These are phyloP conservation scores for Bursaphelenchus okinawaensis DNA, from an alignment of 2,888 invertebrate genomes.

Conservation along the genomic window DNA sequence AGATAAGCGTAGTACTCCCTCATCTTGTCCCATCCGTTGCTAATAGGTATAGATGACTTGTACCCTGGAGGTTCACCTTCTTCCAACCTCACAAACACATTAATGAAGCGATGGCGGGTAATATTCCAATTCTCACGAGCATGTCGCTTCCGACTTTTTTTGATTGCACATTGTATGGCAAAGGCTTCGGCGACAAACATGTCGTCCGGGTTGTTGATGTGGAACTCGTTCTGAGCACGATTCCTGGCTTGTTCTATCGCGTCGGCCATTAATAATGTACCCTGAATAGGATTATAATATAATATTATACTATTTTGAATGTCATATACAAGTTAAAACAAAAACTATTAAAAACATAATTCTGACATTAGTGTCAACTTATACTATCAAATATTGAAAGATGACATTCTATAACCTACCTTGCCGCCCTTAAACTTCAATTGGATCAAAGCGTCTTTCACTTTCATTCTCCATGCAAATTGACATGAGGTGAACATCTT, in stretches of 20 bases:
- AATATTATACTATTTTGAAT: too few relatives aligned
- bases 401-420: constrained; percentile 21
- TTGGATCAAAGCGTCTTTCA: constrained; percentile 48
- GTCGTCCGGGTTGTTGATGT: constrained; percentile 37
- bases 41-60: constrained; percentile 17
- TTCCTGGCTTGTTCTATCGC: constrained; percentile 44
- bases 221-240: constrained; percentile 48
- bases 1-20: constrained; percentile 49
- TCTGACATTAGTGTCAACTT: too few relatives aligned
- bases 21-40: constrained; percentile 52
- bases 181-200: constrained; percentile 56
- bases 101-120: constrained; percentile 51
- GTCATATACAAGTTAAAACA: too few relatives aligned
- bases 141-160: constrained; percentile 49
- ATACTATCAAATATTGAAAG: too few relatives aligned
- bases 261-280: constrained; percentile 37
- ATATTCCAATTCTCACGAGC: constrained; percentile 51
- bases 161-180: constrained; percentile 46
- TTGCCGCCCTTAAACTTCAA: constrained; percentile 41
- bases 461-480: constrained; percentile 48
- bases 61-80: constrained; percentile 35
- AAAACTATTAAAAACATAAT: too few relatives aligned
- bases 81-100: constrained; percentile 54
- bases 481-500: constrained; percentile 52
- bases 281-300: too few relatives aligned